These are phyloP conservation scores for Benthosema pterotum DNA, from an alignment of 2,797 vertebrate species.

Conservation along the genomic window DNA sequence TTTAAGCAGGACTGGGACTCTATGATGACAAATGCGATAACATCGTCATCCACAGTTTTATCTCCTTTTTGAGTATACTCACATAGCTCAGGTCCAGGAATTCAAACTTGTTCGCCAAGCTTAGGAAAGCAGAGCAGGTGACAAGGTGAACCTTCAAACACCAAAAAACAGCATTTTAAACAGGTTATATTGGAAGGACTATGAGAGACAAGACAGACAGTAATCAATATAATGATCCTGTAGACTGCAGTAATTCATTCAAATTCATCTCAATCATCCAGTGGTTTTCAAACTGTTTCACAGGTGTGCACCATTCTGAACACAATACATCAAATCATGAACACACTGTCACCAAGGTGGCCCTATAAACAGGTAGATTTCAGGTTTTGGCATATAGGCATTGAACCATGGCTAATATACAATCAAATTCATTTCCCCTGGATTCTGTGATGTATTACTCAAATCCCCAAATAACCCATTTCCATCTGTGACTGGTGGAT, in stretches of 20 bases:
- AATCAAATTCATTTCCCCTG: too few relatives aligned
- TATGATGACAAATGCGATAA: background rate
- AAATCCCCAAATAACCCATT: too few relatives aligned
- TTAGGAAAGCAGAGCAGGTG: slow-evolving; percentile 90
- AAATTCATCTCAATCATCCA: background rate
- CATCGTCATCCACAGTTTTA: background rate
- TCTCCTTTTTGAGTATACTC: slow-evolving; percentile 68
- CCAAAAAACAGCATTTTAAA: slow-evolving; percentile 24
- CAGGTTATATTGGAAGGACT: background rate
- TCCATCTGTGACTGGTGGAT: too few relatives aligned
- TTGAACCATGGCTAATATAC: too few relatives aligned
- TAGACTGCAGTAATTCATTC: background rate
- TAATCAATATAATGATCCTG: slow-evolving; percentile 1
- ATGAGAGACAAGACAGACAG: background rate
- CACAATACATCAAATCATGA: too few relatives aligned
- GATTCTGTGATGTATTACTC: too few relatives aligned
- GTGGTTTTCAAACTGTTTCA: too few relatives aligned
- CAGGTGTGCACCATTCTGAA: too few relatives aligned
- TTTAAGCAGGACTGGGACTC: background rate
- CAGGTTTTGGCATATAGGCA: too few relatives aligned
- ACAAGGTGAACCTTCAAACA: slow-evolving; percentile 86
- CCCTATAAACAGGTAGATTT: too few relatives aligned
- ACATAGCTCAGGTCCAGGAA: slow-evolving; percentile 93
- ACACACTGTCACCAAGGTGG: too few relatives aligned
- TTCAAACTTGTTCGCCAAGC: slow-evolving; percentile 90